Percentiles rank a stretch among this genome's conserved stretches.
phyloP scores from a whole-genome alignment of 2,888 invertebrate genomes.

The Sipunculus nudus region DNA sequence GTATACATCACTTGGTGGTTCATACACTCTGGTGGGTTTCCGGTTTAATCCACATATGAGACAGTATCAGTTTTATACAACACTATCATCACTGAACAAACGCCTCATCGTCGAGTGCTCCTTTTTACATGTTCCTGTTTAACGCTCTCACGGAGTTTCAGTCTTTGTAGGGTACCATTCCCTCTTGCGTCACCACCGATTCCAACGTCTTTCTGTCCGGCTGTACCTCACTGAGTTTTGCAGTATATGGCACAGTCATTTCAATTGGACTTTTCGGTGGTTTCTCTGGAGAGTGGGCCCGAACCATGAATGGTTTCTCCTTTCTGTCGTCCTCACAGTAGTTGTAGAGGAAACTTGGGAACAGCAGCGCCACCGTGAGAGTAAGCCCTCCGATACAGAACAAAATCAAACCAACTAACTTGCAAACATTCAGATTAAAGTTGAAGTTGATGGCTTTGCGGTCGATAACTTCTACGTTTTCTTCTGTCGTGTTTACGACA shows the following conservation, averaged over 20 bases:
- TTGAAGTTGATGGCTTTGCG: constrained; percentile 67
- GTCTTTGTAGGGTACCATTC: constrained; percentile 29
- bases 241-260: constrained; percentile 62
- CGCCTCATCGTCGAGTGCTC: no score
- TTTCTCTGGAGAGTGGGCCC: constrained; percentile 47
- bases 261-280: constrained; percentile 53
- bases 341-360: constrained; percentile 67
- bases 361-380: constrained; percentile 66
- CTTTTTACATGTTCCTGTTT: no score
- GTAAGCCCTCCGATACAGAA: constrained; percentile 69
- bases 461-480: constrained; percentile 62
- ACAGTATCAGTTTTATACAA: no score
- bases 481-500: constrained; percentile 61
- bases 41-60: no score
- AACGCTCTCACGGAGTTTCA: no score
- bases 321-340: constrained; percentile 64
- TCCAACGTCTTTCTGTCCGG: constrained; percentile 56
- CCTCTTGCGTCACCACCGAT: constrained; percentile 48
- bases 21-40: no score
- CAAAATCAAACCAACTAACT: constrained; percentile 68
- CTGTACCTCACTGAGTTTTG: constrained; percentile 61
- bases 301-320: constrained; percentile 47
- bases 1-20: no score
- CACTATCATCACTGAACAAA: no score
- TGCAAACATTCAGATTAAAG: constrained; percentile 67